Evolutionary conservation across 2,797 vertebrate genomes (phyloP).

Genomic region (Sebastes glaucus): DNA sequence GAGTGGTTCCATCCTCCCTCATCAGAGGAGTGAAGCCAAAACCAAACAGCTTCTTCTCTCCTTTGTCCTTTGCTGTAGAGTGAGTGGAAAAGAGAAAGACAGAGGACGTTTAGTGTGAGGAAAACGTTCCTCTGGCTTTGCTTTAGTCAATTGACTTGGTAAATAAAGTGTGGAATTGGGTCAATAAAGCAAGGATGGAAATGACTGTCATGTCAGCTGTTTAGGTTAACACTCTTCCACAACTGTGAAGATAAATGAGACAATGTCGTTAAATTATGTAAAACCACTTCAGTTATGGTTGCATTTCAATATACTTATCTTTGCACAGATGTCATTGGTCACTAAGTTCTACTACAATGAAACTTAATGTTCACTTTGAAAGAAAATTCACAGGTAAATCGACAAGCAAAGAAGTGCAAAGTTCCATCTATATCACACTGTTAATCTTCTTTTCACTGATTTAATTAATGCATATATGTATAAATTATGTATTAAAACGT

Average conservation of each 20-base stretch:
- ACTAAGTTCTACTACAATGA: background rate
- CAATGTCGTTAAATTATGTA: background rate
- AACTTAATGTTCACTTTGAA: background rate
- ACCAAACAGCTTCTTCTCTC: conserved; percentile 98
- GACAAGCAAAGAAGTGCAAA: background rate
- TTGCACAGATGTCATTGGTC: background rate
- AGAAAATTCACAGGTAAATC: background rate
- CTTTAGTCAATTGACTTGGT: background rate
- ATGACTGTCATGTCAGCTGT: background rate
- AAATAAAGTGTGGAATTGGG: background rate
- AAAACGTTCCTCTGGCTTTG: background rate
- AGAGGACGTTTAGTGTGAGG: accelerated
- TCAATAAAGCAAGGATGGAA: accelerated
- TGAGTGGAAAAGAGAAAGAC: background rate
- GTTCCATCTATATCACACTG: too few relatives aligned
- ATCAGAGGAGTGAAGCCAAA: conserved; percentile 97
- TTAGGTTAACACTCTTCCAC: too few relatives aligned
- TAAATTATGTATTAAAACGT: background rate
- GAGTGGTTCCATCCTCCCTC: conserved; percentile 97
- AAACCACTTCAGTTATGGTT: background rate
- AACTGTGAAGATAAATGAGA: background rate
- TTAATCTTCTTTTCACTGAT: background rate
- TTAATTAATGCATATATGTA: background rate
- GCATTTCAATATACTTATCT: background rate
- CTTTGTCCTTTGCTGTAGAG: conserved; percentile 94